Evolutionary conservation across 37 sponge, comb jelly and placozoan genomes (phyloP).

Genomic region (Spongia lamella): DNA sequence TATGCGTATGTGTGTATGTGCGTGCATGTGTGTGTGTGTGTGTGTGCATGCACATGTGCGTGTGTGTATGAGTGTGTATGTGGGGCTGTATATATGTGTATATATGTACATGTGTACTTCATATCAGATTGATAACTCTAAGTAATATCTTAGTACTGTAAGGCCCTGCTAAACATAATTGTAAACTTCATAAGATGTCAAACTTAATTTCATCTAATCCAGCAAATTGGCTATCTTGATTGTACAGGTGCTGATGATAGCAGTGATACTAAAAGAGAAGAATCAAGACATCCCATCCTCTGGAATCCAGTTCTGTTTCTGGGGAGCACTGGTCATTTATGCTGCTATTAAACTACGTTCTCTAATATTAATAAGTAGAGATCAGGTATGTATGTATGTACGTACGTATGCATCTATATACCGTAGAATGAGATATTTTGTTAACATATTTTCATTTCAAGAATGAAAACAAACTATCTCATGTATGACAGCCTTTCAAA

Average conservation of each 20-base stretch:
- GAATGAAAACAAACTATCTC: no score
- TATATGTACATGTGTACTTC: background rate
- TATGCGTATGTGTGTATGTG: constrained; percentile 14
- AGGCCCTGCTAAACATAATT: no score
- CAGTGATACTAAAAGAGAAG: constrained; percentile 36
- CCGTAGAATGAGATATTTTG: no score
- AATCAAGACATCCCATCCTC: constrained; percentile 55
- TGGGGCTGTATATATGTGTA: no score
- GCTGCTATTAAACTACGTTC: constrained; percentile 38
- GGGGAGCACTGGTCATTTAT: constrained; percentile 56
- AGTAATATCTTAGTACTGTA: no score
- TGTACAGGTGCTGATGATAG: constrained; percentile 29
- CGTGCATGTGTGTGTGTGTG: constrained; percentile 38
- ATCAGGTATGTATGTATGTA: constrained; percentile 1
- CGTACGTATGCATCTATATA: background rate
- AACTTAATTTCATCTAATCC: background rate
- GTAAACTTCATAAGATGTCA: background rate
- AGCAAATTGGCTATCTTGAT: background rate
- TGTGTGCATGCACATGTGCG: constrained; percentile 14
- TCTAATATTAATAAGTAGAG: constrained; percentile 25
- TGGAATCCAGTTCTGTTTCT: constrained; percentile 54
- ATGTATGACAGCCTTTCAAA: no score
- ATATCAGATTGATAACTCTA: no score
- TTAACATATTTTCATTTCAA: no score
- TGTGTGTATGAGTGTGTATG: no score